Evolutionary conservation across 2,113 vertebrate species (phyloP).

Genomic region (Odontophorus gujanensis): DNA sequence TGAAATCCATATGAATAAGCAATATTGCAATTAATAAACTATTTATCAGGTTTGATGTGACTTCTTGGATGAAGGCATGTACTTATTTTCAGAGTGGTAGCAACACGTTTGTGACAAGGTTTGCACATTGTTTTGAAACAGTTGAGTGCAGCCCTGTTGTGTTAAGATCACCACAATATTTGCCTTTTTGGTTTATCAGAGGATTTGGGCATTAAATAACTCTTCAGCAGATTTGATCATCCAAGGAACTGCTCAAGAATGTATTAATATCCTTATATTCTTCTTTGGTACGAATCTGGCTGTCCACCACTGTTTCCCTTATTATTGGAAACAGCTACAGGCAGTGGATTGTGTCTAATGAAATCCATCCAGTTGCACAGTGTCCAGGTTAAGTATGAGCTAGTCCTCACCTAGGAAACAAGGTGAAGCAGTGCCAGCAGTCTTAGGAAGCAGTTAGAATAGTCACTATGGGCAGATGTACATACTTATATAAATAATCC

Average conservation of each 20-base stretch:
- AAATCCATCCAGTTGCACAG: neutral
- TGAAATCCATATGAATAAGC: no score
- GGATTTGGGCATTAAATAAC: neutral
- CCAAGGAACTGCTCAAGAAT: neutral
- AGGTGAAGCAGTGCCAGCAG: neutral
- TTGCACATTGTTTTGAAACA: neutral
- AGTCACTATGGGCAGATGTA: neutral
- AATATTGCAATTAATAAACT: neutral
- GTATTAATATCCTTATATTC: neutral
- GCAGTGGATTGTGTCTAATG: neutral
- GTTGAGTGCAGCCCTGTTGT: accelerated
- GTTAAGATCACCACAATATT: accelerated
- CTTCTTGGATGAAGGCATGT: neutral
- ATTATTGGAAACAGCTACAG: neutral
- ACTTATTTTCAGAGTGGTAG: neutral
- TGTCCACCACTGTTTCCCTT: neutral
- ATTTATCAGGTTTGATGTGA: neutral
- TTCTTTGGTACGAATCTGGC: neutral
- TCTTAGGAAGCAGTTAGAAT: slow-evolving; percentile 16
- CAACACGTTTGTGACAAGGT: neutral
- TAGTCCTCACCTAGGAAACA: neutral
- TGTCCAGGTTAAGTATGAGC: neutral
- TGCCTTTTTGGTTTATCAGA: neutral
- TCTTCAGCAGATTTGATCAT: neutral
- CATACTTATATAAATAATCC: slow-evolving; percentile 51